These are phyloP conservation scores for Sinopyrophorus schimmeli DNA, from an alignment of 2,888 invertebrate genomes.

Conservation along the genomic window DNA sequence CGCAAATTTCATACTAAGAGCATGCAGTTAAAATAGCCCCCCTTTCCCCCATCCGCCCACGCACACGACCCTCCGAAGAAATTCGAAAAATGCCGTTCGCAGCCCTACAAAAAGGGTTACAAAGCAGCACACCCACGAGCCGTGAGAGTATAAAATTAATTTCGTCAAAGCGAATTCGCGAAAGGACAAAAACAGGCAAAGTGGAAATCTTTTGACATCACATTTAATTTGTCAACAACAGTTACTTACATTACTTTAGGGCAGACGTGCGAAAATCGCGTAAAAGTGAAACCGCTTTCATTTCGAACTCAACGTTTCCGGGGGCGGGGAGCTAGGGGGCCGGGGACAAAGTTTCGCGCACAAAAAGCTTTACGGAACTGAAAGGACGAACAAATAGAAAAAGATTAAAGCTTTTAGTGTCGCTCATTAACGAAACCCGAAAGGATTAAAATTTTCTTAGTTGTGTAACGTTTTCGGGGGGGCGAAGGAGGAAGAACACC, in stretches of 20 bases:
- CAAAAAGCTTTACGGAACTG: no score
- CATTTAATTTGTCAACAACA: constrained; percentile 16
- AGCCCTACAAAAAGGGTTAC: no score
- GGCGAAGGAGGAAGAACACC: no score
- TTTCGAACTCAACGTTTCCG: constrained; percentile 3
- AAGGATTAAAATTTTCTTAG: constrained; percentile 17
- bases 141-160: no score
- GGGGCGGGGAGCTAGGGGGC: not conserved
- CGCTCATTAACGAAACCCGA: constrained; percentile 18
- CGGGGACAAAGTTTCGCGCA: no score
- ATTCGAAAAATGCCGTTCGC: no score
- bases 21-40: no score
- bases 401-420: constrained; percentile 20
- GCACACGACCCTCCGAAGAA: no score
- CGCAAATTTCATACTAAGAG: no score
- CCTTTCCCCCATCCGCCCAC: no score
- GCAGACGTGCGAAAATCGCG: constrained; percentile 7
- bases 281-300: constrained; percentile 8
- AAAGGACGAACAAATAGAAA: constrained; percentile 17
- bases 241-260: constrained; percentile 15
- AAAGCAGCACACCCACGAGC: no score
- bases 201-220: constrained; percentile 4
- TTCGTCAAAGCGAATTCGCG: not conserved
- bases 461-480: constrained; percentile 1
- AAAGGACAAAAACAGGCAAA: not conserved